phyloP scores from a whole-genome alignment of 2,797 vertebrate genomes.

The Leuciscus waleckii region DNA sequence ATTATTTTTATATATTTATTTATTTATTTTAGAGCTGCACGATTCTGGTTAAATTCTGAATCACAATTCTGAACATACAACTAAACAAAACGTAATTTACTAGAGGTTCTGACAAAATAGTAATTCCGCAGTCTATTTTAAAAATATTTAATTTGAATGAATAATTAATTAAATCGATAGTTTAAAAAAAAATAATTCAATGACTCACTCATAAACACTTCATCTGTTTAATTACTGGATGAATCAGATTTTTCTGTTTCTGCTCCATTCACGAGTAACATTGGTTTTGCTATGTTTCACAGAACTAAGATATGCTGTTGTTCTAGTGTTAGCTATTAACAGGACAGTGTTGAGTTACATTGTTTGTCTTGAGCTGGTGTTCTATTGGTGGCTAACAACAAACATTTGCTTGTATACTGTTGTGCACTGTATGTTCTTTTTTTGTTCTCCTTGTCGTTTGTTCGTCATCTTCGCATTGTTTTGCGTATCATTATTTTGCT shows the following conservation, averaged over 20 bases:
- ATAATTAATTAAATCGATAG: neutral
- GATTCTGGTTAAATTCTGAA: no score
- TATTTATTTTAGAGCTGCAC: no score
- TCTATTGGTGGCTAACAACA: neutral
- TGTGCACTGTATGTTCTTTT: neutral
- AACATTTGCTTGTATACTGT: neutral
- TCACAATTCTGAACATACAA: no score
- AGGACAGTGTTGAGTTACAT: neutral
- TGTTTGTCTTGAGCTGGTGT: neutral
- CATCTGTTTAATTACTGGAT: neutral
- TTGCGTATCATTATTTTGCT: neutral
- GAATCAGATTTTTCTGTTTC: neutral
- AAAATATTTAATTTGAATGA: no score
- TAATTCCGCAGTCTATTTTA: no score
- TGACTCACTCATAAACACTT: neutral
- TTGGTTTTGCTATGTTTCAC: neutral
- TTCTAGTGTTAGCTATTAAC: neutral
- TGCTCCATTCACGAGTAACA: neutral
- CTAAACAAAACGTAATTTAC: no score
- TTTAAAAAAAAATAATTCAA: neutral
- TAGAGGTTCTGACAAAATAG: no score
- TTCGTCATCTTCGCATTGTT: neutral
- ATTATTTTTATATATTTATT: no score
- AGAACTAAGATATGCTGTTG: neutral
- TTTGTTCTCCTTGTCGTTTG: neutral